Base-by-base conservation (phyloP, 2,888 invertebrate genomes). In the Drosophila rellima region DNA sequence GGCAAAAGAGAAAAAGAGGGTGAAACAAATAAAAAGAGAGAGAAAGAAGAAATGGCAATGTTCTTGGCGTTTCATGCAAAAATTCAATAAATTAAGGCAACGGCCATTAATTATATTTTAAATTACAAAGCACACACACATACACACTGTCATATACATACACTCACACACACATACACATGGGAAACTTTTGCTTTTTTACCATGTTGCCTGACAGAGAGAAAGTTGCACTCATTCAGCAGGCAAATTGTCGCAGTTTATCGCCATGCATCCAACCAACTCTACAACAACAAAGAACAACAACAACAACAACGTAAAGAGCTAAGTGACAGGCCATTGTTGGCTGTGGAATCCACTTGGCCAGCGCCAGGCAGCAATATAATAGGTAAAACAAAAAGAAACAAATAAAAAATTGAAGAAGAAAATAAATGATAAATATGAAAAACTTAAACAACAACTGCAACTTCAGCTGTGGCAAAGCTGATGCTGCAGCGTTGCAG, bases 221-320 rank as follows among this genome's bases (percentile, higher is more conserved):
- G 77, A 88, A 84, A 81, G 78, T 80, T 82, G 70, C 77, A 74
- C 74, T 77, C 86, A 82, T 85, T 85, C 88, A 74, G 70, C 78
- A 62, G 80, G 90, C 89, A 86, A 86, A 86, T 86, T 86, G 85
- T 90, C 90, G 90, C 85, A 89, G 90, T 86, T 90, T 86, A 86
- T 86, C 87, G 82, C 71, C 75, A 69, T 74, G 80, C 72, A 80
- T 65, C 78, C 50, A 35, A 81, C 74, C 70, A 72, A 66, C 59
- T 42, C 56, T 48, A 56, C 56, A 59, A 54, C 66, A 78, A 74
- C 71, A 51, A 45, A 48, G 35, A 42, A 52, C 48, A 63, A 60
- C 57, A 68, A 54, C 50, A 61, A 51, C 33, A 66, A 61, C 23
- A 57, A 45, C 35, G 37, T 47, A 37, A 50, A 57, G 45, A 63